Conservation (phyloP, 2,888 invertebrate genomes). For the Ornithoptera priamus region DNA sequence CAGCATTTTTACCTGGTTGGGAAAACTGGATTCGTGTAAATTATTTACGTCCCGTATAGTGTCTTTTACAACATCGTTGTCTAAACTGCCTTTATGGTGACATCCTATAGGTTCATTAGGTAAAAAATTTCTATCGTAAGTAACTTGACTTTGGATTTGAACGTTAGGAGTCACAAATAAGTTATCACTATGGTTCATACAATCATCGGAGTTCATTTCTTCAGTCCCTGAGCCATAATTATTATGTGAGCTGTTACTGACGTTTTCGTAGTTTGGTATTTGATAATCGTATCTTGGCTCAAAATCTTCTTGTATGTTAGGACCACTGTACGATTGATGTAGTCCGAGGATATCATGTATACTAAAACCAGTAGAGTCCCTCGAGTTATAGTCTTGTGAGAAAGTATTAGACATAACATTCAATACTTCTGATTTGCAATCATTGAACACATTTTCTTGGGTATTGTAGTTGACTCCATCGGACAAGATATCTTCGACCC, state of each 20-base stretch:
- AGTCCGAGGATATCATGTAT: slow-evolving; percentile 75
- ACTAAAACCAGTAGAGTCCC: slow-evolving; percentile 73
- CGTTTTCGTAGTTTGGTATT: slow-evolving; percentile 62
- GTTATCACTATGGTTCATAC: slow-evolving; percentile 48
- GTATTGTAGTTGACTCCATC: slow-evolving; percentile 53
- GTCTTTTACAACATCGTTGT: slow-evolving; percentile 53
- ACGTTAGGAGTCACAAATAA: slow-evolving; percentile 44
- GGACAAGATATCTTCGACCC: slow-evolving; percentile 67
- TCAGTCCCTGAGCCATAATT: slow-evolving; percentile 60
- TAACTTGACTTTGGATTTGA: slow-evolving; percentile 51
- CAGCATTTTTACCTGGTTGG: slow-evolving; percentile 58
- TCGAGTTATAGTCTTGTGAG: slow-evolving; percentile 72
- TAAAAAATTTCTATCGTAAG: slow-evolving; percentile 55
- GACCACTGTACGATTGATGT: slow-evolving; percentile 58
- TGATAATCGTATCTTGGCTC: slow-evolving; percentile 65
- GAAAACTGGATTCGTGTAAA: slow-evolving; percentile 60
- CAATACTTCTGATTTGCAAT: slow-evolving; percentile 58
- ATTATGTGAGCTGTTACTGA: slow-evolving; percentile 65
- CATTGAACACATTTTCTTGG: slow-evolving; percentile 51
- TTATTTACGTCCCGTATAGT: slow-evolving; percentile 55
- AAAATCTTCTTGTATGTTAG: slow-evolving; percentile 49
- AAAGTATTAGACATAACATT: slow-evolving; percentile 58
- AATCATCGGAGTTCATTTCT: slow-evolving; percentile 53
- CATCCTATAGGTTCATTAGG: slow-evolving; percentile 58
- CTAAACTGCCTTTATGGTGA: slow-evolving; percentile 55